phyloP scores from a whole-genome alignment of 1,140 invertebrate species.

The Centruroides vittatus region DNA sequence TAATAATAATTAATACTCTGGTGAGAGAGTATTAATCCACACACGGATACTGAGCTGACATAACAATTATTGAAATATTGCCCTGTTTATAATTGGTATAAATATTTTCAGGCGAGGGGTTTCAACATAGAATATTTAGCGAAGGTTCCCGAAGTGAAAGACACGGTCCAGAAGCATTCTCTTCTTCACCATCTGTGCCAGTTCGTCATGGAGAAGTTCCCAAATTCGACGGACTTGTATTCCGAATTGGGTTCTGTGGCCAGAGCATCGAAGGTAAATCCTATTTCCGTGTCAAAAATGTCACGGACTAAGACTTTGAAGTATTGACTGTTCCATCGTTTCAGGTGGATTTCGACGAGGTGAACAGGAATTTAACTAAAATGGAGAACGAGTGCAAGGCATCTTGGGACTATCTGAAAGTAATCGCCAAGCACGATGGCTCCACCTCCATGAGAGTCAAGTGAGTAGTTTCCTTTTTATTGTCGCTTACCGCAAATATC shows the following conservation, averaged over 20 bases:
- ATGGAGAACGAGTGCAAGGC: slow-evolving; percentile 92
- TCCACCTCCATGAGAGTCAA: slow-evolving; percentile 54
- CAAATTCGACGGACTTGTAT: slow-evolving; percentile 82
- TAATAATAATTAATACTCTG: too few species aligned
- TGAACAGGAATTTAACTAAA: slow-evolving; percentile 64
- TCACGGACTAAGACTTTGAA: too few species aligned
- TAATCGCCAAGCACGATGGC: slow-evolving; percentile 89
- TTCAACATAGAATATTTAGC: slow-evolving; percentile 96
- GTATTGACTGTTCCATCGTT: not conserved
- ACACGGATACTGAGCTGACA: too few species aligned
- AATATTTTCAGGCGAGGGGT: slow-evolving; percentile 51
- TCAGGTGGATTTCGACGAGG: slow-evolving; percentile 70
- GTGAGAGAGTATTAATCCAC: too few species aligned
- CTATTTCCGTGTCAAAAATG: too few species aligned
- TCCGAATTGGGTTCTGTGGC: slow-evolving; percentile 91
- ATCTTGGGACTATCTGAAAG: slow-evolving; percentile 93
- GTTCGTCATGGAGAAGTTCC: slow-evolving; percentile 92
- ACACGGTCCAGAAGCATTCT: slow-evolving; percentile 97
- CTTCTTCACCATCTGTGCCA: slow-evolving; percentile 92
- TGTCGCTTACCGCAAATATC: too few species aligned
- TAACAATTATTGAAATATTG: too few species aligned
- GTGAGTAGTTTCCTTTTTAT: not conserved
- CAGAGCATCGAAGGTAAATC: slow-evolving; percentile 51
- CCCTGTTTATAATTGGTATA: too few species aligned
- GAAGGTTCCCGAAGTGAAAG: slow-evolving; percentile 98